Conservation (phyloP, 1,140 invertebrate genomes). For the Lasioglossum baleicum region DNA sequence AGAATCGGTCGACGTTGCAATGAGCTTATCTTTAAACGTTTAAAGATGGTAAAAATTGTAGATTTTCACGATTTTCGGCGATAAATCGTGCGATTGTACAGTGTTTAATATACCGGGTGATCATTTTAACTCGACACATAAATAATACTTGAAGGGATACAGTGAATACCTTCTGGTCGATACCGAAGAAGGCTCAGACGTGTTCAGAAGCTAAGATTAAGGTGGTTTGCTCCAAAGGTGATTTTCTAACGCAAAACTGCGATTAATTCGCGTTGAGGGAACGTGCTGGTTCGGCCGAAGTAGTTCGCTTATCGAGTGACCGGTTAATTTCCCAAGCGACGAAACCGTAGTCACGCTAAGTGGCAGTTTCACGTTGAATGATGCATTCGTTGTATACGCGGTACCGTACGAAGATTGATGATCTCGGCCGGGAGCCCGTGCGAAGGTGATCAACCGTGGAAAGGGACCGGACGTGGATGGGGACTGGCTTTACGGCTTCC, state of each 20-base stretch:
- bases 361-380: slow-evolving; percentile 36
- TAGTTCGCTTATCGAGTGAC: slow-evolving; percentile 33
- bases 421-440: slow-evolving; percentile 1
- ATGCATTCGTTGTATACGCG: slow-evolving; percentile 39
- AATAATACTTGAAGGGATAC: no score
- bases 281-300: not conserved
- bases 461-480: slow-evolving; percentile 3
- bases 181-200: no score
- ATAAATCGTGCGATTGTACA: no score
- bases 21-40: no score
- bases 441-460: slow-evolving; percentile 44
- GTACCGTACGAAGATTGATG: slow-evolving; percentile 46
- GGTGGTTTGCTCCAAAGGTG: no score
- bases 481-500: slow-evolving; percentile 45
- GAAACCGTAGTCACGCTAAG: slow-evolving; percentile 35
- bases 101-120: no score
- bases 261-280: slow-evolving; percentile 14
- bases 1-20: no score
- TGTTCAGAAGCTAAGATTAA: no score
- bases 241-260: slow-evolving; percentile 7
- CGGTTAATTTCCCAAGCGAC: slow-evolving; percentile 57
- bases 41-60: no score
- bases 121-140: no score
- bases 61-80: no score
- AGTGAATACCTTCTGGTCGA: no score